Base-by-base conservation (phyloP, 2,888 invertebrate genomes). In the Iselma pallidipennis region DNA sequence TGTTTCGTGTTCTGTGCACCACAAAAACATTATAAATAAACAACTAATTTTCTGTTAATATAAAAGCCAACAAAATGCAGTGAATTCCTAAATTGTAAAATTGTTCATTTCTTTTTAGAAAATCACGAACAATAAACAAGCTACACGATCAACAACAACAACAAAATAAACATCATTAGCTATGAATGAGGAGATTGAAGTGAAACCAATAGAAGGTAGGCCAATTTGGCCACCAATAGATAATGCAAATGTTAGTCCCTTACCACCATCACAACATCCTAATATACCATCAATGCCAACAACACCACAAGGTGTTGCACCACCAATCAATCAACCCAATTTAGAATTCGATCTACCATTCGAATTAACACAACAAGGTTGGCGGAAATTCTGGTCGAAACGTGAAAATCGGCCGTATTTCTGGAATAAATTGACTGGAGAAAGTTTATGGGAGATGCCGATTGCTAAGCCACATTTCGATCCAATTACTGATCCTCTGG, bases 381-480 rank as follows among this genome's bases (percentile, higher is more conserved):
- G 98, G 98, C 88, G 96, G 65, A 95, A 94, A 75, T 96, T 94
- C 81, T 98, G 97, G 97, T 97, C 96, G 19, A 94, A 95, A 78
- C 85, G 97, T 57, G 97, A 98, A 81, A 95, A 93, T 78, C 85
- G 97, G 26, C 95, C 95, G 1, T 98, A 98, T 81, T 98, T 93
- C 83, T 98, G 96, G 94, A 98, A 98, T 80, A 96, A 96, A 83
- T 83, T 92, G 23, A 95, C 95, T 0, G 95, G 96, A 56, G 95
- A 97, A 83, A 96, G 96, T n/a, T 84, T 96, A 71, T 98, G 98
- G 98, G 97, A 98, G 80, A 89, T 95, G 87, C 96, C 96, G 12
- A 87, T 89, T n/a, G 82, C 89, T 9, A 90, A 90, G 77, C 86
- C 89, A 62, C 91, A 91, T 72, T 95, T 93, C 82, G 96, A 97